Conservation (phyloP, 2,888 invertebrate species). For the Odontocolon sp. region DNA sequence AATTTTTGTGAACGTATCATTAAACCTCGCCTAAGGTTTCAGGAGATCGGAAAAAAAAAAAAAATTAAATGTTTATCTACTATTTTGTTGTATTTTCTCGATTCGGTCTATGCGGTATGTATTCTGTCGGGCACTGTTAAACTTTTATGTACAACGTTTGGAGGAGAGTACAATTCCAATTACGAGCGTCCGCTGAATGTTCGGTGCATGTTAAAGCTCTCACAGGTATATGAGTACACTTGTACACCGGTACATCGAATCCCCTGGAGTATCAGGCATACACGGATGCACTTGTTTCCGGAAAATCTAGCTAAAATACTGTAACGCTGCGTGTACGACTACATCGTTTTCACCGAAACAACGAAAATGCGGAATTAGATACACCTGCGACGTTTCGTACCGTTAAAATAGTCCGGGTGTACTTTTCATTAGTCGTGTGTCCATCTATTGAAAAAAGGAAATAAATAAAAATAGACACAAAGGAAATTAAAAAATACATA, state of each 20-base stretch:
- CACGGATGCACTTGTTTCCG: conserved; percentile 42
- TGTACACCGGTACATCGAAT: conserved; percentile 42
- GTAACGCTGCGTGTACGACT: neutral
- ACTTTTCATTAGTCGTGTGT: neutral
- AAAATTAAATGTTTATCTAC: neutral
- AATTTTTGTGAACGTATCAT: conserved; percentile 37
- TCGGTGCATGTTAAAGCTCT: conserved; percentile 45
- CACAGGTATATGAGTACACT: conserved; percentile 21
- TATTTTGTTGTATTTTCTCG: conserved; percentile 12
- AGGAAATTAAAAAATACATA: neutral
- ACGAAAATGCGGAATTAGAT: conserved; percentile 30
- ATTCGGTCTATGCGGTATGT: neutral
- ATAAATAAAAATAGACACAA: neutral
- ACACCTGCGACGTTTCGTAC: conserved; percentile 25
- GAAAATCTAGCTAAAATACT: conserved; percentile 16
- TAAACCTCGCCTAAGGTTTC: conserved; percentile 25
- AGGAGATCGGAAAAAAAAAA: conserved; percentile 15
- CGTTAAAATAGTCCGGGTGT: conserved; percentile 18
- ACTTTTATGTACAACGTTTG: conserved; percentile 43
- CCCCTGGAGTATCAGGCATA: conserved; percentile 38
- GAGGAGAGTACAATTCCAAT: conserved; percentile 49
- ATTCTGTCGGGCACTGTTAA: conserved; percentile 9
- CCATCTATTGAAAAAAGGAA: neutral
- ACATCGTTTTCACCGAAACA: conserved; percentile 13
- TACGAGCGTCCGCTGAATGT: conserved; percentile 42